Evolutionary conservation across 1,140 invertebrate species (phyloP).

Genomic region (Anoplophora glabripennis): DNA sequence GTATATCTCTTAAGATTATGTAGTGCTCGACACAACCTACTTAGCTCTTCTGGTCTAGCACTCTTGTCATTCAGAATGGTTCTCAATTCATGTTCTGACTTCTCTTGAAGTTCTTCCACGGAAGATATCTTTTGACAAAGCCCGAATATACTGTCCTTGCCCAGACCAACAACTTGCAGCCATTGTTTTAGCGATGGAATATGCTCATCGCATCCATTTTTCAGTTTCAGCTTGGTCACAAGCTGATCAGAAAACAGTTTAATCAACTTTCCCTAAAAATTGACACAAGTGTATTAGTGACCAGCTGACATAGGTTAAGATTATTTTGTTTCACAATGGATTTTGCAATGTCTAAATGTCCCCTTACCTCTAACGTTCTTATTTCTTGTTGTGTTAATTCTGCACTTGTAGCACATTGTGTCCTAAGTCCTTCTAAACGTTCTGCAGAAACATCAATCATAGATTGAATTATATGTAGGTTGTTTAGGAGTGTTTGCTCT

Average conservation of each 20-base stretch:
- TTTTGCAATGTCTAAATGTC: too few relatives aligned
- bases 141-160: slow-evolving; percentile 49
- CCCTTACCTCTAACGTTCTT: slow-evolving; percentile 80
- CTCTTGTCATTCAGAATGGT: slow-evolving; percentile 65
- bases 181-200: slow-evolving; percentile 81
- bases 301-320: too few relatives aligned
- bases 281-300: not conserved
- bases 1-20: slow-evolving; percentile 82
- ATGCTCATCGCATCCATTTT: slow-evolving; percentile 60
- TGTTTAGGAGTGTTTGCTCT: slow-evolving; percentile 55
- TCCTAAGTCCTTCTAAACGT: slow-evolving; percentile 85
- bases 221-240: slow-evolving; percentile 75
- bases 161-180: slow-evolving; percentile 81
- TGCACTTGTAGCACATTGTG: slow-evolving; percentile 86
- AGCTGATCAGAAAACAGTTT: slow-evolving; percentile 90
- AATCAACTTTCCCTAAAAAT: slow-evolving; percentile 84
- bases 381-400: slow-evolving; percentile 95
- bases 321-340: too few relatives aligned
- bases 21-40: slow-evolving; percentile 75
- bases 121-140: slow-evolving; percentile 62
- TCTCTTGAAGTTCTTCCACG: slow-evolving; percentile 77
- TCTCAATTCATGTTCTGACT: slow-evolving; percentile 78
- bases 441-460: slow-evolving; percentile 95
- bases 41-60: slow-evolving; percentile 73
- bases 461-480: slow-evolving; percentile 70